phyloP scores from a whole-genome alignment of 2,113 vertebrate genomes.

The Labeo rohita region DNA sequence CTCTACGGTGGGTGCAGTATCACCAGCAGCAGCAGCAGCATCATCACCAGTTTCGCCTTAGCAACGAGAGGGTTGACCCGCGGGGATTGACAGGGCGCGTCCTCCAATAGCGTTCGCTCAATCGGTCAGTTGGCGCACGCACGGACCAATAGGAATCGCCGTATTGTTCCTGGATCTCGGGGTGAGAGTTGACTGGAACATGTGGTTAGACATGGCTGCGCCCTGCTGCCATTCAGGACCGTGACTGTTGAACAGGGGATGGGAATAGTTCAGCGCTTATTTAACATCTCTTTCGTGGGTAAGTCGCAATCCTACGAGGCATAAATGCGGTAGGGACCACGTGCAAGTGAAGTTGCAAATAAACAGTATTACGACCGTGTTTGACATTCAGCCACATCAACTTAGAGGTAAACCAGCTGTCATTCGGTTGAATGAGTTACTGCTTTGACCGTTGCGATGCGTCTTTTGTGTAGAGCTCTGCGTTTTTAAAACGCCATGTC shows the following conservation, averaged over 20 bases:
- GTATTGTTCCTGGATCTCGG: conserved; percentile 25
- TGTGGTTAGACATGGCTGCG: conserved; percentile 63
- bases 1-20: conserved; percentile 51
- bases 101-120: conserved; percentile 59
- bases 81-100: conserved; percentile 57
- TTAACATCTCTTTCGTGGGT: neutral
- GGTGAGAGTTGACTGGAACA: conserved; percentile 59
- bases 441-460: neutral
- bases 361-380: neutral
- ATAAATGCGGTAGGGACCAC: neutral
- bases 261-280: neutral
- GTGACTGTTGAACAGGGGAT: neutral
- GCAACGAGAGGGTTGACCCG: conserved; percentile 66
- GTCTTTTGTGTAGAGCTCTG: neutral
- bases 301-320: neutral
- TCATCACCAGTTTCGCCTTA: conserved; percentile 69
- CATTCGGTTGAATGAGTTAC: neutral
- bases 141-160: conserved; percentile 63
- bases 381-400: neutral
- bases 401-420: neutral
- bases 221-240: conserved; percentile 26
- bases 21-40: conserved; percentile 68
- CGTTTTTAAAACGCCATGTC: neutral
- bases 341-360: neutral
- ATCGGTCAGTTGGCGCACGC: conserved; percentile 52